These are phyloP conservation scores for Peromyscus eremicus DNA, from an alignment of 2,797 vertebrate genomes.

Conservation along the genomic window DNA sequence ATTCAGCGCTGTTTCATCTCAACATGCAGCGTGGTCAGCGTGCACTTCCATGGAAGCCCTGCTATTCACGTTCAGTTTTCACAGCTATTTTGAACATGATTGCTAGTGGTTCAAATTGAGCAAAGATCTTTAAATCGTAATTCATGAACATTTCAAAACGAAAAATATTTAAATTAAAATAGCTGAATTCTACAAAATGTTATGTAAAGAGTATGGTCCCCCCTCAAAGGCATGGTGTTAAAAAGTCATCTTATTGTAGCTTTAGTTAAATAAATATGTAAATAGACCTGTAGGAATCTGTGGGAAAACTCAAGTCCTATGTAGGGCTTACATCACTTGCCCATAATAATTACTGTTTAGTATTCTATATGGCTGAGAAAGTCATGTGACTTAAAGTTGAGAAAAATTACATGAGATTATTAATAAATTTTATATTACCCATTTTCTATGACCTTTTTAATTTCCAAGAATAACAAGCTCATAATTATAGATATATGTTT, in stretches of 20 bases:
- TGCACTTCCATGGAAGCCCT: constrained; percentile 3
- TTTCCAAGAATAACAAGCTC: neutral
- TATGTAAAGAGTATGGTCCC: neutral
- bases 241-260: neutral
- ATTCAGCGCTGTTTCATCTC: constrained; percentile 62
- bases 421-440: constrained; percentile 3
- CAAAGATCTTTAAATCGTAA: constrained; percentile 49
- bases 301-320: neutral
- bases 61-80: neutral
- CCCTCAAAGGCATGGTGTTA: neutral
- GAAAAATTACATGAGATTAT: neutral
- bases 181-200: neutral
- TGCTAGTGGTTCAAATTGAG: neutral
- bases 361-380: constrained; percentile 17
- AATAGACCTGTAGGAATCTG: neutral
- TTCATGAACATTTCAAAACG: constrained; percentile 47
- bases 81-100: constrained; percentile 13
- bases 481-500: neutral
- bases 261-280: constrained; percentile 20
- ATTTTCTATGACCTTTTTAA: constrained; percentile 9
- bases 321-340: neutral
- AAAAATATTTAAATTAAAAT: constrained; percentile 43
- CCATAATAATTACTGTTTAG: neutral
- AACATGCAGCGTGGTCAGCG: constrained; percentile 36
- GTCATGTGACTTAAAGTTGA: neutral